Percentiles rank a stretch among this genome's conserved stretches.
Evolutionary conservation across 92 coral and sea anemone species (phyloP).

Genomic region (Paramuricea clavata): DNA sequence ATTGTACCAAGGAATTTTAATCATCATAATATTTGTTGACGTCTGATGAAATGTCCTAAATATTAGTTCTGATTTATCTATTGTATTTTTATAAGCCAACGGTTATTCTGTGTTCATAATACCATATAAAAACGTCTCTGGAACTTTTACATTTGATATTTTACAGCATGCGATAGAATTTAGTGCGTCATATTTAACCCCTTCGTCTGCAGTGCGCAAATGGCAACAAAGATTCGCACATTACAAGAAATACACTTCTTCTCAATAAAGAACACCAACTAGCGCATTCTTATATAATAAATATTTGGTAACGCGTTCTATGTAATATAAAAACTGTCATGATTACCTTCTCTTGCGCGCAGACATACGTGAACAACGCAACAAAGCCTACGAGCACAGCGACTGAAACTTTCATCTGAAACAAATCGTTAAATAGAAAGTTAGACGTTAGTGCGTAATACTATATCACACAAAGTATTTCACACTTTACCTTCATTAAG

Average conservation of each 20-base stretch:
- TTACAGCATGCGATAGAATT: background rate
- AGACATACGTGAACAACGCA: slow-evolving; percentile 22
- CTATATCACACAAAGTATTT: background rate
- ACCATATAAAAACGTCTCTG: background rate
- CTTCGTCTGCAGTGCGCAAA: background rate
- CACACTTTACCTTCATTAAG: background rate
- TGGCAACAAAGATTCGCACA: background rate
- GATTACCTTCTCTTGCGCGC: slow-evolving; percentile 36
- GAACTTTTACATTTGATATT: background rate
- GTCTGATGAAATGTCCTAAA: background rate
- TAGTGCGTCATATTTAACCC: background rate
- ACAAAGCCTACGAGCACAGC: slow-evolving; percentile 22
- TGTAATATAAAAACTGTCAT: background rate
- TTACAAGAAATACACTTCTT: background rate
- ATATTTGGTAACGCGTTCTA: background rate
- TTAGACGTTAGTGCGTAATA: background rate
- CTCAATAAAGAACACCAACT: background rate
- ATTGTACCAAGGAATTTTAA: background rate
- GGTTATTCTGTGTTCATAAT: too few relatives aligned
- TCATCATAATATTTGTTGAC: too few relatives aligned
- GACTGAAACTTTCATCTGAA: slow-evolving; percentile 22
- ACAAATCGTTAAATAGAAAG: background rate
- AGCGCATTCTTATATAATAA: background rate
- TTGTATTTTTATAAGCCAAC: too few relatives aligned
- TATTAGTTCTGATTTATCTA: background rate